Evolutionary conservation across 1,140 invertebrate genomes (phyloP).

Genomic region (Pseudobourletiella spinata): DNA sequence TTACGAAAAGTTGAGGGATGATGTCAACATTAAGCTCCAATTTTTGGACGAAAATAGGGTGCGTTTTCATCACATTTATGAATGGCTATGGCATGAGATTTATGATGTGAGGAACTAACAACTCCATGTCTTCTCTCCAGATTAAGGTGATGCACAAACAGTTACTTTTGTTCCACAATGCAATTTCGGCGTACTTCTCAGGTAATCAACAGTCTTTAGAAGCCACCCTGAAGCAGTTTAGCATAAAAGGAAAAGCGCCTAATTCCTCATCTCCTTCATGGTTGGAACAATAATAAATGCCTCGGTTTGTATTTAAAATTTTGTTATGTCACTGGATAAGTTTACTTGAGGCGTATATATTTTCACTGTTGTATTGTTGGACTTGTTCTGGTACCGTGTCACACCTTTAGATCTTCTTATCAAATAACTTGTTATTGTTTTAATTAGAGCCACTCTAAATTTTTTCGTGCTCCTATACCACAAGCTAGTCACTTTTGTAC

Average conservation of each 20-base stretch:
- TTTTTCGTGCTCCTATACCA: too few relatives aligned
- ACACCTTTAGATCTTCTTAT: too few relatives aligned
- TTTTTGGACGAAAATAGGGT: constrained; percentile 95
- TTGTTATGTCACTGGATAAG: too few relatives aligned
- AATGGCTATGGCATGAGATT: not conserved
- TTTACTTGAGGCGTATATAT: too few relatives aligned
- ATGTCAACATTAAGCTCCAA: constrained; percentile 90
- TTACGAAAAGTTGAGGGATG: constrained; percentile 82
- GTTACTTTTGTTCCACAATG: constrained; percentile 88
- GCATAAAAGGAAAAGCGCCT: constrained; percentile 72
- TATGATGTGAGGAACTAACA: too few relatives aligned
- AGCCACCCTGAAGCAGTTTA: constrained; percentile 92
- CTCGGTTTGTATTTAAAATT: too few relatives aligned
- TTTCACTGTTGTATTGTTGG: too few relatives aligned
- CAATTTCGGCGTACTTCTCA: constrained; percentile 91
- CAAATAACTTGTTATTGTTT: too few relatives aligned
- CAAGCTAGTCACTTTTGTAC: too few relatives aligned
- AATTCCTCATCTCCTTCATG: constrained; percentile 63
- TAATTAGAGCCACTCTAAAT: too few relatives aligned
- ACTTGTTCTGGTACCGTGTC: too few relatives aligned
- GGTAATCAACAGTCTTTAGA: constrained; percentile 88
- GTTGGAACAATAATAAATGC: constrained; percentile 55
- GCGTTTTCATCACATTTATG: constrained; percentile 39
- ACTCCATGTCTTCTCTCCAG: constrained; percentile 48
- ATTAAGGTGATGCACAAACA: constrained; percentile 98